Evolutionary conservation across 2,797 vertebrate genomes (phyloP), one percentile per base, ranked within the genome.

Genomic region (Salmo trutta): DNA sequence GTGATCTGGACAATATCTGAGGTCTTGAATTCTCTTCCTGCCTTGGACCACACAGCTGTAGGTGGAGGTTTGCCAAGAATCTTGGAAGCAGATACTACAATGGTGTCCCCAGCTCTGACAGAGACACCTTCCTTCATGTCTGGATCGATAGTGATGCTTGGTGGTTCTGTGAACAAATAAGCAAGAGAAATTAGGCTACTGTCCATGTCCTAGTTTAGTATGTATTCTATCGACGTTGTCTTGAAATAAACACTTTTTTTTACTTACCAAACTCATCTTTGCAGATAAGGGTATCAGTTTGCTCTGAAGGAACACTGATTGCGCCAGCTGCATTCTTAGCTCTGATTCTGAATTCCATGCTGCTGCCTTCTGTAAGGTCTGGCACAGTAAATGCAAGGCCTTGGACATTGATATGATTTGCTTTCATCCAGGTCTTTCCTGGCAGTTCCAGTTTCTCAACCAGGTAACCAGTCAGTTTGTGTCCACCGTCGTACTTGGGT

Each of bases 61-160:
- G 98, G 98, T 85, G 96, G 97, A 78, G 98, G 98, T 93, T 99
- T 99, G 65, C 98, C 98, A 80, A 94, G 88, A 88, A 99, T 98
- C 86, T 96, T 98, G 82, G 97, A 96, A 82, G 98, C 98, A 83
- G 93, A 95, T 80, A 99, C 79, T 71, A 97, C 92, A 84, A 99
- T 98, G 51, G 94, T 99, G 53, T 97, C 97, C 83, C 96, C 98
- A 85, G 98, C 98, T 91, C 94, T 97, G 82, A 99, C 93, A 64
- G 94, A 96, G 74, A 99, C 90, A 19, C 97, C 98, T 19, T 99
- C 98, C 86, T 99, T 99, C 90, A 99, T 91, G 54, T 96, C 93
- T 88, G 96, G 96, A 89, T 98, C 96, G 56, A 99, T 95, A 75
- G 96, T 95, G 86, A 99, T 98, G 78, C 92, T 95, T 78, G 98